Conservation (phyloP, 1,140 invertebrate genomes). For the Drosophila ohnishii region DNA sequence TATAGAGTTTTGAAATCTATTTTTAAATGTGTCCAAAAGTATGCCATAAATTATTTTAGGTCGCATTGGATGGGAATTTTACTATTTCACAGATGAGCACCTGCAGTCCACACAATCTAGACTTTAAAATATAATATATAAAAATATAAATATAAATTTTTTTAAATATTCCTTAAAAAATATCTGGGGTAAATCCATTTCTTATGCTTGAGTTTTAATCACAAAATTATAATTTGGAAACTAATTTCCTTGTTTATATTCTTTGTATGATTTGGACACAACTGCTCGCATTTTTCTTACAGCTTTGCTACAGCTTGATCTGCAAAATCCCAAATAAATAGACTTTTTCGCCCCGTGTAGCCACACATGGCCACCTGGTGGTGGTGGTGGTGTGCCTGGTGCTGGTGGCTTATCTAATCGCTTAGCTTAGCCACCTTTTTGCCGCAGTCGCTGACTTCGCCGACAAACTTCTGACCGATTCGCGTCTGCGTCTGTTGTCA, state of each 20-base stretch:
- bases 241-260: too few relatives aligned
- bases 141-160: too few relatives aligned
- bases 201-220: too few relatives aligned
- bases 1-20: background rate
- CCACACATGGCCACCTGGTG: conserved; percentile 21
- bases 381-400: background rate
- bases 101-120: background rate
- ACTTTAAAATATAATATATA: background rate
- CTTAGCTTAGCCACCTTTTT: conserved; percentile 18
- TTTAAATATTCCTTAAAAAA: background rate
- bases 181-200: too few relatives aligned
- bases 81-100: background rate
- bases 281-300: background rate
- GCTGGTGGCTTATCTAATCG: conserved; percentile 48
- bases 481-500: conserved; percentile 25
- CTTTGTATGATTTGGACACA: background rate
- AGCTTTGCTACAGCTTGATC: too few relatives aligned
- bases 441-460: conserved; percentile 22
- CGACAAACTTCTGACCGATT: conserved; percentile 19
- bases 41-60: background rate
- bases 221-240: background rate
- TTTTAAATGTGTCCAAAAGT: background rate
- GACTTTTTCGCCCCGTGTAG: conserved; percentile 18
- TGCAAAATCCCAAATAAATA: background rate
- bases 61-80: too few relatives aligned